phyloP scores from a whole-genome alignment of 2,797 vertebrate species.

The Tokudaia muenninki region DNA sequence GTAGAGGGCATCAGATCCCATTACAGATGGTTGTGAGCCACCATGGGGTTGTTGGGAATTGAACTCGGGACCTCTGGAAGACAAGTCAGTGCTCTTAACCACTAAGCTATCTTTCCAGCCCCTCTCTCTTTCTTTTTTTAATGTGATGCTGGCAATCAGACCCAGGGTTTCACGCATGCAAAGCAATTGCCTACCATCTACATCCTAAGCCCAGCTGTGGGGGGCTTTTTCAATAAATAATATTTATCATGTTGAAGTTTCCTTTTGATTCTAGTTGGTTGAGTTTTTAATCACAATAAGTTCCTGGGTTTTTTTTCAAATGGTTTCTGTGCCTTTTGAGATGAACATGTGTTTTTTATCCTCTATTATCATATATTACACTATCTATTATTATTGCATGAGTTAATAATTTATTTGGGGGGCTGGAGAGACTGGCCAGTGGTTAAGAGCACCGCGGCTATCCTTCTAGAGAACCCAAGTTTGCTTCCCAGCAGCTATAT shows the following conservation, averaged over 20 bases:
- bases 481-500: not conserved
- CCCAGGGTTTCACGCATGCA: not conserved
- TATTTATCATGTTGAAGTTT: conserved; percentile 17
- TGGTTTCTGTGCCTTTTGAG: conserved; percentile 35
- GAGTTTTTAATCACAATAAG: conserved; percentile 46
- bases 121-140: not conserved
- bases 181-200: not conserved
- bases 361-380: conserved; percentile 2
- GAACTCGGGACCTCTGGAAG: no score
- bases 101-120: no score
- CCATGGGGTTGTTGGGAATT: no score
- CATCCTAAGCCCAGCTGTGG: not conserved
- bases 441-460: not conserved
- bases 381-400: not conserved
- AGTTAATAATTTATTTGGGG: not conserved
- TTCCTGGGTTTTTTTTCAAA: not conserved
- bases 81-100: no score
- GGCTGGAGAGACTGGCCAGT: not conserved
- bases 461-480: not conserved
- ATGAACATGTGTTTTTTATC: conserved; percentile 19
- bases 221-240: conserved; percentile 45
- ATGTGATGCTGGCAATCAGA: not conserved
- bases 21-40: no score
- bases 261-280: conserved; percentile 51
- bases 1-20: no score